Evolutionary conservation across 2,797 vertebrate species (phyloP).

Genomic region (Gambusia yucatana): DNA sequence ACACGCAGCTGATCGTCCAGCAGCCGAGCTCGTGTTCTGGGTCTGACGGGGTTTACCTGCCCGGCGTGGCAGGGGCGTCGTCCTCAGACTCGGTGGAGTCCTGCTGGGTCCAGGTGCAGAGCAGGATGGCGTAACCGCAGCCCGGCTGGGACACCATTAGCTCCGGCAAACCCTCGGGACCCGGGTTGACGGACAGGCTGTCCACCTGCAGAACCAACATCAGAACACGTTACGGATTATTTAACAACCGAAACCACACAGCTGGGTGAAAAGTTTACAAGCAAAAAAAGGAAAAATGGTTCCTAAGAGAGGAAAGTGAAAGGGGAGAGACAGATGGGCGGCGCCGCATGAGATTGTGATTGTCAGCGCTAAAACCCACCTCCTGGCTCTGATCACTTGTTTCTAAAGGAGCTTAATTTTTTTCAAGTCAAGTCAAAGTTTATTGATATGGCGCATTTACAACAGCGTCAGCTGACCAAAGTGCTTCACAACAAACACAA

Average conservation of each 20-base stretch:
- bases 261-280: neutral
- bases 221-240: neutral
- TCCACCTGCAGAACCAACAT: conserved; percentile 84
- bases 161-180: conserved; percentile 88
- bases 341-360: no score
- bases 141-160: conserved; percentile 98
- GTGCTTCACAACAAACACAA: no score
- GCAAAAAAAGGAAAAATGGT: neutral
- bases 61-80: conserved; percentile 65
- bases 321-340: no score
- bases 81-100: conserved; percentile 54
- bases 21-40: neutral
- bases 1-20: neutral
- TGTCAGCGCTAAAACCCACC: no score
- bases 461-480: no score
- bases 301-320: no score
- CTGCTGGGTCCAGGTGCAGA: conserved; percentile 91
- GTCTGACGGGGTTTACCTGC: conserved; percentile 57
- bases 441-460: no score
- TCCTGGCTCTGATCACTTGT: no score
- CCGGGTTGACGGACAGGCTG: conserved; percentile 93
- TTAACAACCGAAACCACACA: neutral
- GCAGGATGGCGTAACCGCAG: conserved; percentile 92
- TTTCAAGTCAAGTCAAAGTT: no score
- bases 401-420: no score